phyloP scores from a whole-genome alignment of 2,888 invertebrate species.

The Ceriagrion tenellum region DNA sequence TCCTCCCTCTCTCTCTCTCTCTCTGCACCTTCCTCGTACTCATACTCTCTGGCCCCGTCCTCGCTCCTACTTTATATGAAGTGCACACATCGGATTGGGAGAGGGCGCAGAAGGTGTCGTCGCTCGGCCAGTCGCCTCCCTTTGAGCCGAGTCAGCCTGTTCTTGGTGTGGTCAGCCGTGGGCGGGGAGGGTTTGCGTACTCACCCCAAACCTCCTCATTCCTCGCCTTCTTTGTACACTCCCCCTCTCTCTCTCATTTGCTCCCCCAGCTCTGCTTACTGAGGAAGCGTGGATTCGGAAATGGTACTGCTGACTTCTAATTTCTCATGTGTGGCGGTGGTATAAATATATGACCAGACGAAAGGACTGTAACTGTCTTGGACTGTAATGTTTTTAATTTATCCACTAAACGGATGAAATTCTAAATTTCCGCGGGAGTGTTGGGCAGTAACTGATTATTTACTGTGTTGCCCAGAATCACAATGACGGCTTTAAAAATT shows the following conservation, averaged over 20 bases:
- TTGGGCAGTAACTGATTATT: too few relatives aligned
- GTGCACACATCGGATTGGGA: constrained; percentile 36
- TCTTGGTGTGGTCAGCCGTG: constrained; percentile 28
- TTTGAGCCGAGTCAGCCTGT: constrained; percentile 17
- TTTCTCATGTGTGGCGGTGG: too few relatives aligned
- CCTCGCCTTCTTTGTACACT: not conserved
- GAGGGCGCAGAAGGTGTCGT: not conserved
- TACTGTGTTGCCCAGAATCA: too few relatives aligned
- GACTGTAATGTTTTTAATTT: too few relatives aligned
- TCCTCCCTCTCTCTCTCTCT: not conserved
- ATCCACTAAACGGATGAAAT: too few relatives aligned
- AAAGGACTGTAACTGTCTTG: too few relatives aligned
- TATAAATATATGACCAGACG: too few relatives aligned
- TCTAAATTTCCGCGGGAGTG: too few relatives aligned
- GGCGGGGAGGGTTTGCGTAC: not conserved
- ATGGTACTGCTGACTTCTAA: too few relatives aligned
- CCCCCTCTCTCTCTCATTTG: not conserved
- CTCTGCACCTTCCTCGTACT: not conserved
- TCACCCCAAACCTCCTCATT: not conserved
- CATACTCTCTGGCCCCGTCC: not conserved
- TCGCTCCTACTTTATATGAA: not conserved
- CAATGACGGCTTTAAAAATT: too few relatives aligned
- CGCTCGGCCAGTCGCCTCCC: not conserved
- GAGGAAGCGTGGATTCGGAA: too few relatives aligned
- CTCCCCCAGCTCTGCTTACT: too few relatives aligned